These are phyloP conservation scores for Stenotaenia linearis DNA, from an alignment of 2,888 invertebrate species.

Conservation along the genomic window DNA sequence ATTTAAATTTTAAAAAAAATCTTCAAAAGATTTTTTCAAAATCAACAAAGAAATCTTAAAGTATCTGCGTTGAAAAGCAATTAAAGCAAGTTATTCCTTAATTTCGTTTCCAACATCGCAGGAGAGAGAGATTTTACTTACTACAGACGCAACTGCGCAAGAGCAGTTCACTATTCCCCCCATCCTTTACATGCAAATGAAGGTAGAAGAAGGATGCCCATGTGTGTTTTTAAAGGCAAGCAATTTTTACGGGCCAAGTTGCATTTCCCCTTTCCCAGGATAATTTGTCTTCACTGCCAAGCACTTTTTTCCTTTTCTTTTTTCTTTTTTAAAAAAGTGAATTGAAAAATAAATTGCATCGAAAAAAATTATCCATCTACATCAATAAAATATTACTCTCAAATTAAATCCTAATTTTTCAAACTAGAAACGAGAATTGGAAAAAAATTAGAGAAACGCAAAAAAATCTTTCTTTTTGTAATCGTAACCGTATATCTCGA, in stretches of 20 bases:
- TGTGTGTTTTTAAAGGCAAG: constrained; percentile 16
- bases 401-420: background rate
- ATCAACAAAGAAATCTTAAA: too few species aligned
- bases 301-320: background rate
- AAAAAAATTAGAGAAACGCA: background rate
- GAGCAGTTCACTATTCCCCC: background rate
- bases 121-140: background rate
- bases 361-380: background rate
- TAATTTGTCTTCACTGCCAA: constrained; percentile 12
- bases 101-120: background rate
- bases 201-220: background rate
- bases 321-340: background rate
- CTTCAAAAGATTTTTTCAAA: too few species aligned
- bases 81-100: background rate
- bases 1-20: too few species aligned
- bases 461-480: too few species aligned
- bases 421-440: background rate
- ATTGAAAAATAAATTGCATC: constrained; percentile 6
- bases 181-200: constrained; percentile 23
- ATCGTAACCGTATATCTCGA: too few species aligned
- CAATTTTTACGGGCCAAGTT: background rate
- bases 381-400: background rate
- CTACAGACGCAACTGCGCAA: background rate
- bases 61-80: background rate
- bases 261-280: constrained; percentile 13